Percentiles rank a stretch among this genome's conserved stretches.
These are phyloP conservation scores for Frankliniella intonsa DNA, from an alignment of 2,888 invertebrate genomes.

Conservation along the genomic window DNA sequence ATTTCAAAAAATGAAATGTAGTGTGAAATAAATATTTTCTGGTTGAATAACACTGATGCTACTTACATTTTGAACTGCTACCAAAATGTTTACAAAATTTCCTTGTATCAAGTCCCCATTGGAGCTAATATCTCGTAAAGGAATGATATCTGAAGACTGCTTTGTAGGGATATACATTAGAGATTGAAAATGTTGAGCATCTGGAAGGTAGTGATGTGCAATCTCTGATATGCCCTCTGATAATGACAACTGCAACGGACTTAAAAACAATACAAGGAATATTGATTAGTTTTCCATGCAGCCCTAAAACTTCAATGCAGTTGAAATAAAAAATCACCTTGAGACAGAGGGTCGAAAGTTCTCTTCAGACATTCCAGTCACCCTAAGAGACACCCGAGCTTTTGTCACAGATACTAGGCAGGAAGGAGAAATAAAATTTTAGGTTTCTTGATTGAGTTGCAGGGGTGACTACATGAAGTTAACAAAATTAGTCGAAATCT, in stretches of 20 bases:
- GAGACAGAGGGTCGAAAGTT: constrained; percentile 38
- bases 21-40: not conserved
- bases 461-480: not conserved
- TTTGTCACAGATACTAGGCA: constrained; percentile 63
- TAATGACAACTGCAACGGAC: constrained; percentile 60
- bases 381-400: constrained; percentile 57
- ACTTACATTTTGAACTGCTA: constrained; percentile 57
- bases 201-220: constrained; percentile 54
- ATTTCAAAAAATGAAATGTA: constrained; percentile 11
- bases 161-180: constrained; percentile 64
- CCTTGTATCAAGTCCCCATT: constrained; percentile 48
- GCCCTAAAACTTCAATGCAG: not conserved
- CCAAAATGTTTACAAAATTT: constrained; percentile 61
- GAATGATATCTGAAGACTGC: constrained; percentile 53
- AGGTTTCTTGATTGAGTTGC: not conserved
- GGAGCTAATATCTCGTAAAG: constrained; percentile 54
- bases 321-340: constrained; percentile 34
- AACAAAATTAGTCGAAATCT: constrained; percentile 19
- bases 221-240: constrained; percentile 64
- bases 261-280: constrained; percentile 45
- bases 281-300: constrained; percentile 7
- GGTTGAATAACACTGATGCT: constrained; percentile 5
- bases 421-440: constrained; percentile 42
- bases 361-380: constrained; percentile 35
- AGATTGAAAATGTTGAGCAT: constrained; percentile 49